Conservation (phyloP, 2,888 invertebrate genomes). For the Elegia similella region DNA sequence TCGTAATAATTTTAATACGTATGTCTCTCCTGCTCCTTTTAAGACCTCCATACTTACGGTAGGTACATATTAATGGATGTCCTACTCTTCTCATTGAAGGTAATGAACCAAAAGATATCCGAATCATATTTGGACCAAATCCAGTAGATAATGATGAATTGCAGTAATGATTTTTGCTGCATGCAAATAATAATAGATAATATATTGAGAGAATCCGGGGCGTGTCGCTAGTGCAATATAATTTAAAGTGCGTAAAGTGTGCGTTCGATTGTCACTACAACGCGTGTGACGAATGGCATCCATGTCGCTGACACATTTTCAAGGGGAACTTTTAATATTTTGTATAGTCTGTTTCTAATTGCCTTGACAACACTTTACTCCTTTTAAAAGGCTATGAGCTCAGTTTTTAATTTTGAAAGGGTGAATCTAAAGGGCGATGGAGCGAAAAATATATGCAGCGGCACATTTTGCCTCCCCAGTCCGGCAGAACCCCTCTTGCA, state of each 20-base stretch:
- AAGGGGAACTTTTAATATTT: constrained; percentile 68
- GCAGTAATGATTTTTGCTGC: too few relatives aligned
- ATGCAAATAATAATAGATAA: too few relatives aligned
- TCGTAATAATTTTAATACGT: too few relatives aligned
- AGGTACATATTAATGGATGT: too few relatives aligned
- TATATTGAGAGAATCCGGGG: neutral
- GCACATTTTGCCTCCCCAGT: constrained; percentile 29
- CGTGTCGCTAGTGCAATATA: constrained; percentile 23
- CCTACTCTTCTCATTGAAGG: too few relatives aligned
- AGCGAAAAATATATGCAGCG: constrained; percentile 33
- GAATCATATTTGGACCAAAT: too few relatives aligned
- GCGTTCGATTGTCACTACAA: constrained; percentile 42
- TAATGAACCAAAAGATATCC: too few relatives aligned
- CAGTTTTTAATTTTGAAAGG: constrained; percentile 47
- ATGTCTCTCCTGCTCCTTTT: too few relatives aligned
- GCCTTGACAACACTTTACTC: constrained; percentile 47
- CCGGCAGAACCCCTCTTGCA: constrained; percentile 9
- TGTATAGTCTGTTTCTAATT: constrained; percentile 66
- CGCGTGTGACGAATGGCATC: constrained; percentile 52
- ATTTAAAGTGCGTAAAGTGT: constrained; percentile 41
- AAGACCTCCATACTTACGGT: too few relatives aligned
- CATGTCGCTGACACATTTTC: constrained; percentile 49
- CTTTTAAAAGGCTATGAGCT: constrained; percentile 42
- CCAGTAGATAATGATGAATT: too few relatives aligned
- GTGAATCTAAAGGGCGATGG: constrained; percentile 27